Conservation (phyloP, 2,888 invertebrate species). For the Anorthoa munda region DNA sequence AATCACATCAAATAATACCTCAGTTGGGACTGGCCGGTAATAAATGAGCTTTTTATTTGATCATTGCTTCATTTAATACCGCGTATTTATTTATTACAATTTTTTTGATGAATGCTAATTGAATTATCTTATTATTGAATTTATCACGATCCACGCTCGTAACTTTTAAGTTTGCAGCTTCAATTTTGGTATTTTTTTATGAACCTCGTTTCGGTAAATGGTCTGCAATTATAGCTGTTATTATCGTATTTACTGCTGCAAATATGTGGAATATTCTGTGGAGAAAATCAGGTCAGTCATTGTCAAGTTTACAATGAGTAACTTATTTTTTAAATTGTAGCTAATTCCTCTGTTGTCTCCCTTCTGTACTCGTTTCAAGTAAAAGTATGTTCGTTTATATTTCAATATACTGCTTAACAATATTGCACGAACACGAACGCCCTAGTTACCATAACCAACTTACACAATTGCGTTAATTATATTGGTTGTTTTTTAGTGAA, state of each 20-base stretch:
- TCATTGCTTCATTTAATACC: slow-evolving; percentile 69
- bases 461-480: slow-evolving; percentile 19
- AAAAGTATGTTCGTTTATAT: slow-evolving; percentile 10
- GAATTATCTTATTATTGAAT: slow-evolving; percentile 51
- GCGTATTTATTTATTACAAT: slow-evolving; percentile 58
- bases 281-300: slow-evolving; percentile 5
- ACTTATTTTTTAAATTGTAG: slow-evolving; percentile 4
- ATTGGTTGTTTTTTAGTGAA: not conserved
- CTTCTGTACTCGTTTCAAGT: not conserved
- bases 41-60: slow-evolving; percentile 80
- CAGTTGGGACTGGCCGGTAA: slow-evolving; percentile 69
- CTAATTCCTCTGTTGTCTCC: not conserved
- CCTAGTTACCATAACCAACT: slow-evolving; percentile 3
- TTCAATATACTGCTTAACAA: not conserved
- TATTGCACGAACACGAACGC: slow-evolving; percentile 23
- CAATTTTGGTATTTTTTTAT: slow-evolving; percentile 6
- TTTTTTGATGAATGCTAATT: slow-evolving; percentile 55
- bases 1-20: slow-evolving; percentile 81
- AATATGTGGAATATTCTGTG: slow-evolving; percentile 1
- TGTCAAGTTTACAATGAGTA: slow-evolving; percentile 9
- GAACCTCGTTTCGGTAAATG: not conserved
- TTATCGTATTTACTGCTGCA: not conserved
- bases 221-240: slow-evolving; percentile 15
- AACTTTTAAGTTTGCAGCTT: slow-evolving; percentile 21
- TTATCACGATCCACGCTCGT: slow-evolving; percentile 26